These are phyloP conservation scores for Xyliphius kryptos DNA, from an alignment of 2,113 vertebrate genomes.

Conservation along the genomic window DNA sequence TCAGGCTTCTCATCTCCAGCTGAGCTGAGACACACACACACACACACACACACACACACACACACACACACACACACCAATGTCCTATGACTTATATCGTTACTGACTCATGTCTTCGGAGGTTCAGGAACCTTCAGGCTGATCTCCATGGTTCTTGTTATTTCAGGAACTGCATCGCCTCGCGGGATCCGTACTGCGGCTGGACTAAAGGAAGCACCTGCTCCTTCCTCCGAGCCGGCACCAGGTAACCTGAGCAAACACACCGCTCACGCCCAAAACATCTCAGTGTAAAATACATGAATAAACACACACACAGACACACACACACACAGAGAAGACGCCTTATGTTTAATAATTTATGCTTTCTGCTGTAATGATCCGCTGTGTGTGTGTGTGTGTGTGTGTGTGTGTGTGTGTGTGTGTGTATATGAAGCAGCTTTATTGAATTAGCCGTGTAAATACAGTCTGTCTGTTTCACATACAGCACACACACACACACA, in stretches of 20 bases:
- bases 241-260: constrained; percentile 66
- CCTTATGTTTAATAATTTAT: neutral
- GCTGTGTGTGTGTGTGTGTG: neutral
- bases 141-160: no score
- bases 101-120: no score
- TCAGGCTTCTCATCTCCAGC: no score
- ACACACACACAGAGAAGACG: neutral
- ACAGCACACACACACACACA: neutral
- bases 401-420: neutral
- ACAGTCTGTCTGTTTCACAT: neutral
- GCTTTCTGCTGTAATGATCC: neutral
- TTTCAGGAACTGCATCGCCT: constrained; percentile 80
- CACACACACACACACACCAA: constrained; percentile 20
- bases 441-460: neutral
- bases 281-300: no score
- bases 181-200: constrained; percentile 90
- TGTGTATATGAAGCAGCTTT: neutral
- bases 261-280: no score
- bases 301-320: neutral
- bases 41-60: neutral
- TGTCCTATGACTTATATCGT: constrained; percentile 16
- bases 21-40: neutral
- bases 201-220: constrained; percentile 87
- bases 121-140: no score
- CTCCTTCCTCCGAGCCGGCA: constrained; percentile 76